phyloP scores from a whole-genome alignment of 2,797 vertebrate genomes.

The Sebastiscus albofasciatus region DNA sequence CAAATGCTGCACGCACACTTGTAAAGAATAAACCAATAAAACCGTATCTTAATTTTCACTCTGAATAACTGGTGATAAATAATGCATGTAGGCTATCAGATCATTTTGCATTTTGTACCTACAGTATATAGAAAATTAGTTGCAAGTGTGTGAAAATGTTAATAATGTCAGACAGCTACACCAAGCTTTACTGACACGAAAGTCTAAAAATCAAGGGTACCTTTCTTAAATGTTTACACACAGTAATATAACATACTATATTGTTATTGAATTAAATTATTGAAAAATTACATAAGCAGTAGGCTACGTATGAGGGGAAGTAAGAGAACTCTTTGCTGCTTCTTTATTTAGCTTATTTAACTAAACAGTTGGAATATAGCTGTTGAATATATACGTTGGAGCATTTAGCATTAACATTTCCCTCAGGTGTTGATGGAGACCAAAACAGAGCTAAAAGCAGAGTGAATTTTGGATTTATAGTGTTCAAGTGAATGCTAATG shows the following conservation, averaged over 20 bases:
- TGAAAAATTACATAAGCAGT: background rate
- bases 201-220: background rate
- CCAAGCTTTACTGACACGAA: background rate
- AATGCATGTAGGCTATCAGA: background rate
- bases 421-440: too few species aligned
- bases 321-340: background rate
- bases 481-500: background rate
- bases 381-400: background rate
- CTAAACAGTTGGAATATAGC: background rate
- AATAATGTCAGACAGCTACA: background rate
- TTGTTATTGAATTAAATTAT: background rate
- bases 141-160: background rate
- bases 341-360: background rate
- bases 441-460: background rate
- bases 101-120: background rate
- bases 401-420: background rate
- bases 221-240: background rate
- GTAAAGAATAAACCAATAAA: background rate
- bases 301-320: background rate
- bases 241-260: background rate
- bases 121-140: background rate
- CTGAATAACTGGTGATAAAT: background rate
- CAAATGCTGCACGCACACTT: slow-evolving; percentile 42
- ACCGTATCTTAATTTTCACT: background rate
- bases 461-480: background rate